Conservation (phyloP, 2,797 vertebrate species). For the Gambusia yucatana region DNA sequence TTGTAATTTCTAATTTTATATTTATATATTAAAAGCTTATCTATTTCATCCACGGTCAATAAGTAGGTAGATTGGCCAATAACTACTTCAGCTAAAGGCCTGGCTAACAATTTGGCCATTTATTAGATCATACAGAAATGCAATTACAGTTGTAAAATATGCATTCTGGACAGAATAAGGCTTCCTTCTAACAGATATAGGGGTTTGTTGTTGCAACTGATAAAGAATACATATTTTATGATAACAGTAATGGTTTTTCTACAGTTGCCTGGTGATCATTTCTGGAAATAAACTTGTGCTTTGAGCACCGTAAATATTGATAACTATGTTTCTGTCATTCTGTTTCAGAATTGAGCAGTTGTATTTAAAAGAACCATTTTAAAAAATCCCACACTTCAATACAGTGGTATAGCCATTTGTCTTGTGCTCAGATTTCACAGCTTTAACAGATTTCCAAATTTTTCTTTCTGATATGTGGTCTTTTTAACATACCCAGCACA, state of each 20-base stretch:
- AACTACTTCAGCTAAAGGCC: neutral
- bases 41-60: neutral
- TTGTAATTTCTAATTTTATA: neutral
- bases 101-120: neutral
- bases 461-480: slow-evolving; percentile 7
- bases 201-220: neutral
- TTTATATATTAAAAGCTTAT: neutral
- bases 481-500: slow-evolving; percentile 36
- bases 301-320: neutral
- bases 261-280: neutral
- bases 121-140: neutral
- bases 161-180: neutral
- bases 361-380: neutral
- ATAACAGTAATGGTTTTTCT: neutral
- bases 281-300: neutral
- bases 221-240: neutral
- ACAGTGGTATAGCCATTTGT: neutral
- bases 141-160: neutral
- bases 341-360: neutral
- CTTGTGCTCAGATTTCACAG: slow-evolving; percentile 5
- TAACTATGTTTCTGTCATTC: neutral
- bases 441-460: slow-evolving; percentile 37
- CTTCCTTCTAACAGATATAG: neutral
- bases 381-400: neutral
- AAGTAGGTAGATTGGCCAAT: neutral